Conservation (phyloP, 2,113 vertebrate genomes). For the Falcunculus frontatus region DNA sequence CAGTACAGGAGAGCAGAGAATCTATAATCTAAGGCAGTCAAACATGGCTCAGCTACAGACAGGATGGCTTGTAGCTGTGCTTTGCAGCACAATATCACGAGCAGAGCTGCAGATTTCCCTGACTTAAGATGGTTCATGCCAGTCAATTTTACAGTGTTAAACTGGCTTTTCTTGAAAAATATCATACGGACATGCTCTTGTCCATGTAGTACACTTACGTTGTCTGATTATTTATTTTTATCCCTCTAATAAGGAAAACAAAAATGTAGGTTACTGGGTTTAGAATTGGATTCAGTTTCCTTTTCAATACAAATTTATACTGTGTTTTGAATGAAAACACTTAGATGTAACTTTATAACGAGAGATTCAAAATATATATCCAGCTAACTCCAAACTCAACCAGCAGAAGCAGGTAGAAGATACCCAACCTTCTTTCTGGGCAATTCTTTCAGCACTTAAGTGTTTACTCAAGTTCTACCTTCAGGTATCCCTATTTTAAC, state of each 20-base stretch:
- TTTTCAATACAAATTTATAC: not conserved
- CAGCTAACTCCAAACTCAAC: not conserved
- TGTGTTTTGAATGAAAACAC: not conserved
- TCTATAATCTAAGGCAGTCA: not conserved
- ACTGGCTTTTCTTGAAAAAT: not conserved
- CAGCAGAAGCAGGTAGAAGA: not conserved
- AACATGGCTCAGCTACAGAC: not conserved
- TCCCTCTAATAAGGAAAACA: not conserved
- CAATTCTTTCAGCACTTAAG: not conserved
- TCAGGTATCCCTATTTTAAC: not conserved
- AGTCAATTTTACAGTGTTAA: not conserved
- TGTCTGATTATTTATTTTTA: not conserved
- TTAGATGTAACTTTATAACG: rapidly evolving
- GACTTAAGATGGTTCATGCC: not conserved
- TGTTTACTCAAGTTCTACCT: rapidly evolving
- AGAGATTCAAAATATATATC: not conserved
- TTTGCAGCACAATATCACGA: not conserved
- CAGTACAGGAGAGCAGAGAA: not conserved
- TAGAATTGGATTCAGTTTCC: not conserved
- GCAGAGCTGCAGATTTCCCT: not conserved
- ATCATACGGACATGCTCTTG: not conserved
- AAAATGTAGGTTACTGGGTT: not conserved
- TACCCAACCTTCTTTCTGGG: not conserved
- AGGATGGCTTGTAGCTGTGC: not conserved
- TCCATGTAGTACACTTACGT: not conserved